Evolutionary conservation across 2,113 vertebrate species (phyloP), one percentile per base, ranked within the genome.

Genomic region (Cinclus cinclus): DNA sequence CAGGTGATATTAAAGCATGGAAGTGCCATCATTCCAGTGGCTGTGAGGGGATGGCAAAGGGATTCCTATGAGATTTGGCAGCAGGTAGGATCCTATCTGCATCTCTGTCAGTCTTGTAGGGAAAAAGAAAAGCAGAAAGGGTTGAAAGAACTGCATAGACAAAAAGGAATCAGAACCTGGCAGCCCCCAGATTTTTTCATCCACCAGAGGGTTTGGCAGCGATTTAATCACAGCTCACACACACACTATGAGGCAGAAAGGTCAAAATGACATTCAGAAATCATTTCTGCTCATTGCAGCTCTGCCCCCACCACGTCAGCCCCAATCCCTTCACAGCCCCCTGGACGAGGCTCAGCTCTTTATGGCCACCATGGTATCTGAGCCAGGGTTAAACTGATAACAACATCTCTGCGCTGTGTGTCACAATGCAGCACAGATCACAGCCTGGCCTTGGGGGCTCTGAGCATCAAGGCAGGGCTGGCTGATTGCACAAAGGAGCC

Each of bases 21-120:
- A 46, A 28, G 16, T 3, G 30, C 35, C 49, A 11, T 5, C 3
- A 3, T 13, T 19, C 8, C 2, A 0, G 65, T 0, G 4, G 64
- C 33, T 1, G 5, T 1, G 31, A 67, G 50, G 42, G 50, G 24
- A 27, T 0, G 1, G 41, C 5, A 49, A 7, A 73, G 70, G 47
- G 35, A 35, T 23, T 17, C 7, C 52, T 58, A 23, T 60, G n/a
- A 35, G 6, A 2, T 9, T 7, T 25, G 37, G 83, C 39, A 89
- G 73, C 47, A 31, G 50, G 47, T 1, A 9, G 47, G 55, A 67
- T 10, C n/a, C 6, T 2, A 1, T 3, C 59, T 41, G 56, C 35
- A 24, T 0, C 50, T 44, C 77, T 31, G 41, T 15, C 30, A 59
- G 28, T 49, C 24, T 49, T 41, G 30, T 0, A 28, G 22, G 44